Evolutionary conservation across 2,797 vertebrate species (phyloP), one percentile per base, ranked within the genome.

Genomic region (Diplodus puntazzo): DNA sequence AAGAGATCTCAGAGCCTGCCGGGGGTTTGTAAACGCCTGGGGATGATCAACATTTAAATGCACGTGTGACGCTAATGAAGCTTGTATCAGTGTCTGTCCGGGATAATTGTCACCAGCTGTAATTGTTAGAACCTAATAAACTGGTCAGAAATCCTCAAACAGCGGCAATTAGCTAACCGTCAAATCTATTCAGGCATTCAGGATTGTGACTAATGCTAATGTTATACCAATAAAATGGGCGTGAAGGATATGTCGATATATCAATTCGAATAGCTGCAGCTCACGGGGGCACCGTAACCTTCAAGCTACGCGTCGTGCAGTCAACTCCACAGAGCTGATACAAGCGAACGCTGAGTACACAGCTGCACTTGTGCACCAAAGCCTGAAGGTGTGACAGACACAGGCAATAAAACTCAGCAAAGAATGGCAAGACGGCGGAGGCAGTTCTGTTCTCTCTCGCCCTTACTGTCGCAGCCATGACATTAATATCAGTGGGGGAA

Each of bases 381-480:
- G 76, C 88, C 89, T 88, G 86, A 83, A 88, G 90, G 87, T 89
- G 88, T 87, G 92, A 91, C 87, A 90, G 88, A 91, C 92, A 90
- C 80, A 79, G 82, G 85, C 79, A 89, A 90, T 93, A 92, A 91
- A 92, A 89, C 71, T 73, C 72, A n/a, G 75, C 72, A 86, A 82
- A 92, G 82, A 86, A 85, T 54, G 53, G 75, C 59, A 64, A 75
- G 78, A 74, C 49, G 66, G 86, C 39, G 13, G 72, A 82, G 72
- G 65, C 65, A 46, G 67, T 77, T 62, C 69, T 27, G 77, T 74
- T 79, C 72, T 61, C 48, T 61, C 48, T 55, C 80, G 34, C 68
- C 54, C 73, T 79, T 30, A 43, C 78, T 78, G 59, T 74, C 69
- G 65, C 58, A 82, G 82, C 83, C 80, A 81, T 89, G 90, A 91